Conservation (phyloP, 2,888 invertebrate species). For the Platycheirus rosarum region DNA sequence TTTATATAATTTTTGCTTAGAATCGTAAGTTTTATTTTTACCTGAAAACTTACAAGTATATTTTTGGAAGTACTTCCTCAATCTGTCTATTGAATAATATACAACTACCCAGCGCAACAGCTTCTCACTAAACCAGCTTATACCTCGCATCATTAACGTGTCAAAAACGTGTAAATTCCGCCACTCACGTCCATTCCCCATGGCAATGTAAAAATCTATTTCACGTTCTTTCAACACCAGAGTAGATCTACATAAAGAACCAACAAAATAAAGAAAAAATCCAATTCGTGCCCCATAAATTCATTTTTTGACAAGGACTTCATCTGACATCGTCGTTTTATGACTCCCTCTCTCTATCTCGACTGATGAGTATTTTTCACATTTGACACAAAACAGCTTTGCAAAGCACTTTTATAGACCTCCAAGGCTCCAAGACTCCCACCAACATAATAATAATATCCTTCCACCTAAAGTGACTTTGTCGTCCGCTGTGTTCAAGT, state of each 20-base stretch:
- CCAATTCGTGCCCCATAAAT: conserved; percentile 28
- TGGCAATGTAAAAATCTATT: conserved; percentile 21
- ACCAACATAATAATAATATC: conserved; percentile 34
- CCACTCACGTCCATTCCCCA: conserved; percentile 2
- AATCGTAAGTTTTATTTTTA: too few species aligned
- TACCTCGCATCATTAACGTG: neutral
- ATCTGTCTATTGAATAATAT: neutral
- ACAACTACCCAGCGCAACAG: neutral
- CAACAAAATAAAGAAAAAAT: neutral
- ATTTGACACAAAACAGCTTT: conserved; percentile 33
- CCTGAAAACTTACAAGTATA: too few species aligned
- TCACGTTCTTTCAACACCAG: neutral
- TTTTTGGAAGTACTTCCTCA: too few species aligned
- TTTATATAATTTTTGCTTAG: too few species aligned
- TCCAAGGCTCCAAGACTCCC: too few species aligned
- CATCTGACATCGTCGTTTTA: conserved; percentile 14
- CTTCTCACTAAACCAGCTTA: neutral
- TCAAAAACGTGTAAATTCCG: conserved; percentile 4
- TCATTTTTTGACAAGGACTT: conserved; percentile 30
- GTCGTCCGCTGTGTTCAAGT: neutral
- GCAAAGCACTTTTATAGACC: conserved; percentile 30
- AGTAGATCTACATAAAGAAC: neutral
- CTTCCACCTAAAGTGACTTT: conserved; percentile 6
- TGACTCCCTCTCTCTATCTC: conserved; percentile 20
- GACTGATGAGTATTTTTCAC: conserved; percentile 31